Evolutionary conservation across 2,113 vertebrate species (phyloP).

Genomic region (Esox niger): DNA sequence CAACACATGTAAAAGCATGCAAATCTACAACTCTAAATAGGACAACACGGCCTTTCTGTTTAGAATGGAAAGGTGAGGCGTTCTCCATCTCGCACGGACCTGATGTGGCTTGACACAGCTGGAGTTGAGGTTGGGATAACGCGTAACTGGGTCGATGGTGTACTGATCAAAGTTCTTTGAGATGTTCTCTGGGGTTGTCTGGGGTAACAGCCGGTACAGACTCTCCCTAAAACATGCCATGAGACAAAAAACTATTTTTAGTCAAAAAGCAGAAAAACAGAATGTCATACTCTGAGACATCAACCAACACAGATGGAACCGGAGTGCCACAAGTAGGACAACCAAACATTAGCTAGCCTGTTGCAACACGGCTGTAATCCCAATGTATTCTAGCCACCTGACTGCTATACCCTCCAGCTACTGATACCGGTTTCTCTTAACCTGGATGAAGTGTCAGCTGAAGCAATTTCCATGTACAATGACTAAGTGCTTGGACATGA

Average conservation of each 20-base stretch:
- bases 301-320: not conserved
- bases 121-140: constrained; percentile 93
- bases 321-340: not conserved
- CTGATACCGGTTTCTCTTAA: not conserved
- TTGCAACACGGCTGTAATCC: not conserved
- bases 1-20: too few species aligned
- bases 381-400: not conserved
- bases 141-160: constrained; percentile 91
- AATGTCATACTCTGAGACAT: not conserved
- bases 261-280: not conserved
- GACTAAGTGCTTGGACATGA: not conserved
- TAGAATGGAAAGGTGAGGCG: not conserved
- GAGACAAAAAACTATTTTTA: not conserved
- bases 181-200: constrained; percentile 97
- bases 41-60: too few species aligned
- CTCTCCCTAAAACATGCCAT: constrained; percentile 78
- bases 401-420: not conserved
- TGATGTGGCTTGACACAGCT: constrained; percentile 89
- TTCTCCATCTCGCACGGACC: constrained; percentile 64
- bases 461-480: not conserved
- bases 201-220: constrained; percentile 92
- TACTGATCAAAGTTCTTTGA: constrained; percentile 96
- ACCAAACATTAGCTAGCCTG: not conserved
- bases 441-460: not conserved
- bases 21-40: not conserved